phyloP scores from a whole-genome alignment of 2,888 invertebrate genomes.

The Lochmaea capreae region DNA sequence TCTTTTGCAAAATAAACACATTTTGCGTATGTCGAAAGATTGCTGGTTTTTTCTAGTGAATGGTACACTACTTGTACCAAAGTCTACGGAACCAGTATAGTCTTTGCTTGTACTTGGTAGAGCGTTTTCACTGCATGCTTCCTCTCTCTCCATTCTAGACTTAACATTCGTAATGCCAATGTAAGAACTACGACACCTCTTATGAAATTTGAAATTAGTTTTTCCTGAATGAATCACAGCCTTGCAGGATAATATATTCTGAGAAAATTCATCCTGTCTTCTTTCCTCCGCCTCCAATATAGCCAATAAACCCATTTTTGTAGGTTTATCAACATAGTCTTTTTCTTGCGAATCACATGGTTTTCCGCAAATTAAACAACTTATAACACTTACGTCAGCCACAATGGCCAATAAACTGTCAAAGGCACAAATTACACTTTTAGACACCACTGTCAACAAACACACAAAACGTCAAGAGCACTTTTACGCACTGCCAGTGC shows the following conservation, averaged over 20 bases:
- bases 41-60: not conserved
- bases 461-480: conserved; percentile 4
- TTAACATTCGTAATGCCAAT: not conserved
- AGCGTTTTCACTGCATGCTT: not conserved
- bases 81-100: conserved; percentile 4
- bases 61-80: not conserved
- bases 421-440: not conserved
- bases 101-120: conserved; percentile 2
- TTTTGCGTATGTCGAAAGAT: conserved; percentile 1
- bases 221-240: not conserved
- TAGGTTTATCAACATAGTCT: not conserved
- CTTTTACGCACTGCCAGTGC: not conserved
- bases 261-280: not conserved
- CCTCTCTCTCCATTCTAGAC: not conserved
- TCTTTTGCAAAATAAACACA: conserved; percentile 4
- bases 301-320: not conserved
- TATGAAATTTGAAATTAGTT: not conserved
- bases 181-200: not conserved
- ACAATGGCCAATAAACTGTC: not conserved
- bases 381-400: not conserved
- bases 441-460: not conserved
- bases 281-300: not conserved
- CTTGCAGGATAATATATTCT: not conserved
- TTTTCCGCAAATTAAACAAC: conserved; percentile 3
- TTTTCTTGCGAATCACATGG: conserved; percentile 3